Evolutionary conservation across 2,113 vertebrate species (phyloP).

Genomic region (Microtus ochrogaster): DNA sequence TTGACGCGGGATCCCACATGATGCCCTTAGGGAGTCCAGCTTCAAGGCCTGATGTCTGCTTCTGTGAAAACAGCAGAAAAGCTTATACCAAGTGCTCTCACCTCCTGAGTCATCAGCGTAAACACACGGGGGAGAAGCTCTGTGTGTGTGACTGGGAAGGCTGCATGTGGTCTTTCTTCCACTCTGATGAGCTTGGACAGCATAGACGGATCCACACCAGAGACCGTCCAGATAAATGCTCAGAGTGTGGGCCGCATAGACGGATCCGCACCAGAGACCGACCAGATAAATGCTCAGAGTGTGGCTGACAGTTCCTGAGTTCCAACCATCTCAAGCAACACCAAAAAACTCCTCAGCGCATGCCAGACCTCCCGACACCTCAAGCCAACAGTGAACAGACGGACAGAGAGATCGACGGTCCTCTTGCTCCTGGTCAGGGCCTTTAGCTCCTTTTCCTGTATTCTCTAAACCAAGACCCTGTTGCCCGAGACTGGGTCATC

Average conservation of each 20-base stretch:
- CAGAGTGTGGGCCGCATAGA: neutral
- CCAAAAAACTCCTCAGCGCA: conserved; percentile 30
- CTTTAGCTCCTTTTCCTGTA: conserved; percentile 42
- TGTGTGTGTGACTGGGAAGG: conserved; percentile 66
- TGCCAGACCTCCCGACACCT: neutral
- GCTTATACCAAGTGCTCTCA: conserved; percentile 77
- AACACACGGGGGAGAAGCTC: conserved; percentile 77
- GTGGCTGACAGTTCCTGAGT: conserved; percentile 70
- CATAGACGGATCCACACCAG: conserved; percentile 66
- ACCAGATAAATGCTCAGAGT: conserved; percentile 51
- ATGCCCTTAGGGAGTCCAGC: neutral
- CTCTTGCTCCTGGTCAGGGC: neutral
- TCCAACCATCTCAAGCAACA: conserved; percentile 77
- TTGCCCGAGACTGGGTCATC: conserved; percentile 3
- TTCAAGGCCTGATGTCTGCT: conserved; percentile 54
- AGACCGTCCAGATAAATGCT: conserved; percentile 60
- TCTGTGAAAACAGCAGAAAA: conserved; percentile 64
- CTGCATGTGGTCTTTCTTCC: conserved; percentile 68
- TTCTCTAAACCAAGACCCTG: conserved; percentile 27
- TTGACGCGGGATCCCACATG: neutral
- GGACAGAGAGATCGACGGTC: neutral
- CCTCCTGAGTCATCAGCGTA: conserved; percentile 67
- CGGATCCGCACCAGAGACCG: neutral
- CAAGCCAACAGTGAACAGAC: neutral
- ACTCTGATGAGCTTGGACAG: conserved; percentile 75